Evolutionary conservation across 2,797 vertebrate genomes (phyloP).

Genomic region (Myiotriccus ornatus): DNA sequence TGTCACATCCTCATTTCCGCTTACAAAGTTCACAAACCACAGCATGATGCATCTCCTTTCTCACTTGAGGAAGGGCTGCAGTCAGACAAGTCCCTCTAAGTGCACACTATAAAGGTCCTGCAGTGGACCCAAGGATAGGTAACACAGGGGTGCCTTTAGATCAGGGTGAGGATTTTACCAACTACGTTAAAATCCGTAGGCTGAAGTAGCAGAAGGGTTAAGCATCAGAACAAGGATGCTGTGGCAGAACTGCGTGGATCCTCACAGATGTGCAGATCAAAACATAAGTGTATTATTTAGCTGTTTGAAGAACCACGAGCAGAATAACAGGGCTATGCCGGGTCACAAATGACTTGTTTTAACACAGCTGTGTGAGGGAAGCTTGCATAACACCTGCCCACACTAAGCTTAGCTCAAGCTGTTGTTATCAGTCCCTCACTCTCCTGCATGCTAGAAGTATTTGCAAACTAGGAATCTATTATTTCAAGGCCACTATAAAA

Average conservation of each 20-base stretch:
- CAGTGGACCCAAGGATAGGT: no score
- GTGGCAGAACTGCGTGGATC: background rate
- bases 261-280: constrained; percentile 14
- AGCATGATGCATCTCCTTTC: background rate
- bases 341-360: constrained; percentile 54
- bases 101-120: background rate
- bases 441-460: constrained; percentile 32
- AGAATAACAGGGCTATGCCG: constrained; percentile 28
- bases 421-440: constrained; percentile 45
- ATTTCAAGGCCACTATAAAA: background rate
- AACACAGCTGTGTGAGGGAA: constrained; percentile 63
- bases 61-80: background rate
- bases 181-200: accelerated
- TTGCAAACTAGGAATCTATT: constrained; percentile 32
- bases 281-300: background rate
- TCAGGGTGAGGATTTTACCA: background rate
- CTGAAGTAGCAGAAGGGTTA: background rate
- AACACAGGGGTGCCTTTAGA: accelerated
- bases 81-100: background rate
- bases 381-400: constrained; percentile 69
- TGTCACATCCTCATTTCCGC: background rate
- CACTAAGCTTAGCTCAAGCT: constrained; percentile 56
- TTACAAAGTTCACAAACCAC: background rate
- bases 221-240: background rate
- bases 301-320: background rate